Conservation (phyloP, 1,140 invertebrate species). For the Eupeodes corollae region DNA sequence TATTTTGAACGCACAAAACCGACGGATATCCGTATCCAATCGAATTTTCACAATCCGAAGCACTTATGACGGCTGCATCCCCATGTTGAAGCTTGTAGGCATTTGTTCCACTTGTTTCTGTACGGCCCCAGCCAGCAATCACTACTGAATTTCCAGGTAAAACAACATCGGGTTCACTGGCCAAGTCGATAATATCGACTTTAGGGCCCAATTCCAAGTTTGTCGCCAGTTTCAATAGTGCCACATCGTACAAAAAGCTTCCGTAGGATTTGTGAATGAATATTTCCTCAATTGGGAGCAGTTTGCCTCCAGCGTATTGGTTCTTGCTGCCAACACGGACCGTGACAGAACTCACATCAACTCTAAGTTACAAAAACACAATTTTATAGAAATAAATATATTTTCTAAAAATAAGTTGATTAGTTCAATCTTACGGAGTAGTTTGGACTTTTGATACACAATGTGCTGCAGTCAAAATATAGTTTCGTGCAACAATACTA, state of each 20-base stretch:
- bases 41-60: conserved; percentile 16
- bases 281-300: conserved; percentile 12
- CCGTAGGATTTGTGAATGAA: conserved; percentile 36
- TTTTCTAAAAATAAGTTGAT: neutral
- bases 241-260: conserved; percentile 39
- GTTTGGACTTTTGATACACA: conserved; percentile 16
- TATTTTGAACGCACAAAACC: conserved; percentile 22
- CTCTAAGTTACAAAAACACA: conserved; percentile 5
- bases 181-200: conserved; percentile 26
- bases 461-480: conserved; percentile 21
- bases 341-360: conserved; percentile 6
- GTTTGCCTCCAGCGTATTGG: conserved; percentile 23
- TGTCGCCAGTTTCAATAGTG: conserved; percentile 33
- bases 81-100: conserved; percentile 21
- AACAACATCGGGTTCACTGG: conserved; percentile 10
- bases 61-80: conserved; percentile 10
- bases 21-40: conserved; percentile 11
- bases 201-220: conserved; percentile 22
- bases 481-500: conserved; percentile 8
- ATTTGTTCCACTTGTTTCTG: conserved; percentile 11
- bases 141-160: conserved; percentile 7
- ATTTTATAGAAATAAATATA: neutral
- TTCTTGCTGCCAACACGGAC: conserved; percentile 29
- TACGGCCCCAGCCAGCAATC: conserved; percentile 26
- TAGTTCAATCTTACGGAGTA: conserved; percentile 21